These are phyloP conservation scores for Drosophila anomelani DNA, from an alignment of 2,888 invertebrate genomes.

Conservation along the genomic window DNA sequence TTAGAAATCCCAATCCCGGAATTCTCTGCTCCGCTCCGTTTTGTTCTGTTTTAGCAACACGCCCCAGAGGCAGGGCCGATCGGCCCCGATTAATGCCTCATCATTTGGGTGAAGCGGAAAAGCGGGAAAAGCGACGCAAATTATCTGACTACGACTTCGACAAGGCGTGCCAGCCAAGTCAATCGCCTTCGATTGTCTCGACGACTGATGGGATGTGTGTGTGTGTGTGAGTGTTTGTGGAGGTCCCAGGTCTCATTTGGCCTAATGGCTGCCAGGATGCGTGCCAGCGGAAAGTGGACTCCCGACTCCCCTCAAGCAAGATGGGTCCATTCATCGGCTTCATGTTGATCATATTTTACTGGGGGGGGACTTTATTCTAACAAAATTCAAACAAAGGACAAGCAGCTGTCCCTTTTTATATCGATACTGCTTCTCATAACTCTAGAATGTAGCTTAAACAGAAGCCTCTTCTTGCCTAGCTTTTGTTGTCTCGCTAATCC, in stretches of 20 bases:
- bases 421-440: not conserved
- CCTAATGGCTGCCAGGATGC: constrained; percentile 36
- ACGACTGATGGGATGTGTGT: constrained; percentile 27
- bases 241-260: constrained; percentile 40
- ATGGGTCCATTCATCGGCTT: constrained; percentile 5
- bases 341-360: constrained; percentile 30
- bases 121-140: constrained; percentile 49
- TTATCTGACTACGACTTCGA: constrained; percentile 50
- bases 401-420: not conserved
- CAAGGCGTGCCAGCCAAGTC: constrained; percentile 47
- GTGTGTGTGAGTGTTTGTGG: constrained; percentile 4
- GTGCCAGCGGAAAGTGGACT: constrained; percentile 15
- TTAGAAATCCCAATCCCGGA: constrained; percentile 46
- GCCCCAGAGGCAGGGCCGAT: constrained; percentile 66
- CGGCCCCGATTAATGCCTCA: constrained; percentile 66
- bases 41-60: constrained; percentile 52
- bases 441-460: too few relatives aligned
- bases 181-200: constrained; percentile 48
- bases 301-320: not conserved
- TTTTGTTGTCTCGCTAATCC: not conserved
- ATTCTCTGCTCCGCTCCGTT: constrained; percentile 41
- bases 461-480: not conserved
- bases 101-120: constrained; percentile 58
- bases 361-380: not conserved
- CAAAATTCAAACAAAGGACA: too few relatives aligned